Evolutionary conservation across 2,888 invertebrate genomes (phyloP).

Genomic region (Sussaba pulchella): DNA sequence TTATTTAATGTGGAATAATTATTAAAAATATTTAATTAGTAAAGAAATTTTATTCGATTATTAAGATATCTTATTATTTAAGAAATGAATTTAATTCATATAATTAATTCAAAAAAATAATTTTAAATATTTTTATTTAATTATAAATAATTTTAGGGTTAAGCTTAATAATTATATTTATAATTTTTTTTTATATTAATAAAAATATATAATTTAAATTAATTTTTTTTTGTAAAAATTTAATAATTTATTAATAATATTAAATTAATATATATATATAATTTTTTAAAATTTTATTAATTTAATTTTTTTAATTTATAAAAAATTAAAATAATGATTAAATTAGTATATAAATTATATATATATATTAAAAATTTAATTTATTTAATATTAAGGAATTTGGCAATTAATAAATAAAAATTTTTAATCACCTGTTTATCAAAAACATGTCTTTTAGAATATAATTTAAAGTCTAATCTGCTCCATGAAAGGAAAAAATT

Average conservation of each 20-base stretch:
- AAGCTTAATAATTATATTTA: slow-evolving; percentile 87
- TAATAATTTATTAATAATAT: slow-evolving; percentile 83
- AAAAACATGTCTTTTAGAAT: slow-evolving; percentile 90
- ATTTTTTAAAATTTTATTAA: slow-evolving; percentile 84
- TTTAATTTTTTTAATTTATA: slow-evolving; percentile 83
- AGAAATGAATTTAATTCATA: slow-evolving; percentile 87
- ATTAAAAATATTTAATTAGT: slow-evolving; percentile 87
- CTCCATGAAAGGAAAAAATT: slow-evolving; percentile 88
- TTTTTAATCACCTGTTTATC: slow-evolving; percentile 90
- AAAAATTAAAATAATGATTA: slow-evolving; percentile 80
- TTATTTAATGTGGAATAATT: slow-evolving; percentile 87
- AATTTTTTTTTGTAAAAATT: slow-evolving; percentile 84
- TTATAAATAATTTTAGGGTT: slow-evolving; percentile 86
- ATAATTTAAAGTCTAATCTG: slow-evolving; percentile 89
- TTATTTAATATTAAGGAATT: slow-evolving; percentile 87
- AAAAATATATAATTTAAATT: slow-evolving; percentile 81
- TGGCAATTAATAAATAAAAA: slow-evolving; percentile 85
- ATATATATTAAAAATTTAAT: slow-evolving; percentile 67
- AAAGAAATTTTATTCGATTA: slow-evolving; percentile 89
- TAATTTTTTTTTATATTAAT: slow-evolving; percentile 86
- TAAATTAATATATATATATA: too few relatives aligned
- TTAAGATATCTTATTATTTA: slow-evolving; percentile 89
- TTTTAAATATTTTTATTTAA: slow-evolving; percentile 75
- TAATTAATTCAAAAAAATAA: slow-evolving; percentile 79
- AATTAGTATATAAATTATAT: slow-evolving; percentile 75